Base-by-base conservation (phyloP, 2,888 invertebrate genomes). In the Brenthis daphne region DNA sequence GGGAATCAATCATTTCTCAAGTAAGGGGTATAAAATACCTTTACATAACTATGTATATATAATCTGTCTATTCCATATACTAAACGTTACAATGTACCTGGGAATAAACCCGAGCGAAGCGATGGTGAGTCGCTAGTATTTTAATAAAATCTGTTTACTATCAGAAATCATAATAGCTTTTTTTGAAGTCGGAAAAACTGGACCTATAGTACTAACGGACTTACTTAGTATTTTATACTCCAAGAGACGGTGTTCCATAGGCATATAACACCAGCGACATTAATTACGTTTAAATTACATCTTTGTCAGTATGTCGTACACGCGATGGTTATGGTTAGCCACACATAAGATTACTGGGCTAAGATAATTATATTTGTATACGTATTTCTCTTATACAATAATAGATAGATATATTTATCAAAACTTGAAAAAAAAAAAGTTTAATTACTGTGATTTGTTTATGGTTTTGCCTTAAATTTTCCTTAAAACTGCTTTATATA, bases 251-350 rank as follows among this genome's bases (percentile, higher is more conserved):
- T 1, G 14, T 29, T n/a, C 4, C 1, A 43, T 43, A 37, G 37
- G 29, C 47, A 47, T 64, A 14, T 20, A 51, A 13, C 8, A 43
- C 24, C 43, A 12, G 29, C 16, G 8, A 47, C 33, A 13, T 53
- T 50, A 29, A 5, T 50, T 55, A 11, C 16, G 16, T 37, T 58
- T 24, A 58, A 58, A 60, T 50, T 29, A 1, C 60, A 60, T 50
- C 60, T 79, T 69, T 74, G 77, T 57, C 69, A 72, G 75, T 80
- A 72, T 82, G 83, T 83, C 83, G 78, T 80, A 65, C 69, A 48
- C 55, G 73, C 69, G 69, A 76, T 74, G 67, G 71, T 70, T 16
- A 16, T 16, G 54, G 54, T 57, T 20, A 6, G 64, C 33, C 37
- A 33, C 57, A 71, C 71, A 68, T 24, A 65, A 57, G 70, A 71